Base-by-base conservation (phyloP, 2,888 invertebrate genomes). In the Andricus curvator region DNA sequence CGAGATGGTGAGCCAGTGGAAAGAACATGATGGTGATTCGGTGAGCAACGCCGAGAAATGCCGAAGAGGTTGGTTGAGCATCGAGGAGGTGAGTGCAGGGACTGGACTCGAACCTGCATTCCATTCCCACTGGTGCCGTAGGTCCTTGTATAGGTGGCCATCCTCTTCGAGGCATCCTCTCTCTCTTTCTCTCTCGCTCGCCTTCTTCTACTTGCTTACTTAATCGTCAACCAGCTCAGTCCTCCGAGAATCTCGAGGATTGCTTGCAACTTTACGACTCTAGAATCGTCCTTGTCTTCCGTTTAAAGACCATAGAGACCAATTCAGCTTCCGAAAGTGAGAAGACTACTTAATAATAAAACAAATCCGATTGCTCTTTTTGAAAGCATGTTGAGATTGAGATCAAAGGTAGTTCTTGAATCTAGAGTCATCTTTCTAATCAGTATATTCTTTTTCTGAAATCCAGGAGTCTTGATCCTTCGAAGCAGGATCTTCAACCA, bases 61-160 rank as follows among this genome's bases (percentile, higher is more conserved):
- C 83, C 83, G 83, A 85, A 81, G 87, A 83, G 86, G 84, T 84
- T 84, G 86, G 88, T 85, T 85, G 82, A 86, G 88, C 85, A 82
- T 85, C 77, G 85, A 85, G 86, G 86, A 85, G 85, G 86, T 86
- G 86, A 86, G 89, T 86, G 87, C 87, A 87, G 88, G 87, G 88
- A 89, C 88, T 89, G 90, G 90, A 90, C 90, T 91, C 88, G 90
- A 92, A 91, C 90, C 92, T 91, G 92, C 92, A 92, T 93, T 92
- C 92, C 92, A 92, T 92, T 92, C 92, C 92, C 92, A 91, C 91
- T 92, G 92, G 89, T 88, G 89, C 89, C 89, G 89, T 89, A 91
- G 92, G 90, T 90, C 90, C 91, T 90, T 91, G 90, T 92, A 92
- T 91, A 92, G 91, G 87, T 88, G 88, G 87, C 86, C 87, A 86